Conservation (phyloP, 1,140 invertebrate genomes). For the Drosophila ogumai region DNA sequence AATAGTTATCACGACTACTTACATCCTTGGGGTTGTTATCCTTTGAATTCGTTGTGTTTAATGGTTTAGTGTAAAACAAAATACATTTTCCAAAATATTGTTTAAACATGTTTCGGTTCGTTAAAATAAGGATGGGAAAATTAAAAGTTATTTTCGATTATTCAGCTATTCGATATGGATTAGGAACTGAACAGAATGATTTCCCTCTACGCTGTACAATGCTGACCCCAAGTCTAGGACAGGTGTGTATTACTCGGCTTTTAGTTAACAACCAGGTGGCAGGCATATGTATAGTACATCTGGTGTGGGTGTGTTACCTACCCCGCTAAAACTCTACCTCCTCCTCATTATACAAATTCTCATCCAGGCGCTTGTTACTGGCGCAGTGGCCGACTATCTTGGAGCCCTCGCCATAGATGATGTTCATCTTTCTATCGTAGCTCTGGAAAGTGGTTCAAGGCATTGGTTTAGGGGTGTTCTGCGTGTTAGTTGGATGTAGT, state of each 20-base stretch:
- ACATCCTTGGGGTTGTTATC: conserved; percentile 82
- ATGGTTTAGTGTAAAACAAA: conserved; percentile 76
- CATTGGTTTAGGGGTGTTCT: conserved; percentile 30
- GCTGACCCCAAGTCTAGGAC: conserved; percentile 18
- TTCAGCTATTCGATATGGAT: conserved; percentile 16
- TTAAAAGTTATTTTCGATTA: conserved; percentile 42
- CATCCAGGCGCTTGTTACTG: conserved; percentile 60
- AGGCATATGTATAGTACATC: conserved; percentile 12
- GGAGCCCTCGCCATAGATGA: conserved; percentile 75
- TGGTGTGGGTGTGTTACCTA: conserved; percentile 53
- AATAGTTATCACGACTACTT: conserved; percentile 71
- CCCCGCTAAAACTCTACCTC: conserved; percentile 58
- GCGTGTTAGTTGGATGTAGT: conserved; percentile 41
- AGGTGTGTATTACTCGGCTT: conserved; percentile 27
- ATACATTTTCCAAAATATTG: conserved; percentile 62
- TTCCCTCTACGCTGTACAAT: conserved; percentile 25
- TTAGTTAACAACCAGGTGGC: conserved; percentile 34
- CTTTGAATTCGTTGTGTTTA: conserved; percentile 53
- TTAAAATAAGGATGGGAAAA: conserved; percentile 38
- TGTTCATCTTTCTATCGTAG: conserved; percentile 59
- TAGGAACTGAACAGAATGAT: conserved; percentile 40
- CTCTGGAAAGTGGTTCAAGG: conserved; percentile 57
- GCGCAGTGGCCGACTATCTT: conserved; percentile 66
- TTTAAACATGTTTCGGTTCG: conserved; percentile 44
- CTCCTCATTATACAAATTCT: conserved; percentile 74